Evolutionary conservation across 64 coral and sea anemone genomes (phyloP).

Genomic region (Astreopora myriophthalma): DNA sequence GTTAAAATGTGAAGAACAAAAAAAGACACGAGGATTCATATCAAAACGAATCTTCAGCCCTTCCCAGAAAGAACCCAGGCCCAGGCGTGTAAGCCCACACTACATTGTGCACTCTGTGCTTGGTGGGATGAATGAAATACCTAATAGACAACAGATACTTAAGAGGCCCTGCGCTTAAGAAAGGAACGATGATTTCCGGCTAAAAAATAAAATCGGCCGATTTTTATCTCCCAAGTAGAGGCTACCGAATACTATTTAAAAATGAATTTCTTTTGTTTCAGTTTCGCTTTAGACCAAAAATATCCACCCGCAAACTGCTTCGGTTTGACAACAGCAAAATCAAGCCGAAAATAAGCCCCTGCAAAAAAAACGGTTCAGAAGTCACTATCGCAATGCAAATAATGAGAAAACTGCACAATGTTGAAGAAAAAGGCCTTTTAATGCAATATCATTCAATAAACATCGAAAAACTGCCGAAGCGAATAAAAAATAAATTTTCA

Average conservation of each 20-base stretch:
- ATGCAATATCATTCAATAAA: background rate
- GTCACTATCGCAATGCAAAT: background rate
- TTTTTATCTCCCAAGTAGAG: too few species aligned
- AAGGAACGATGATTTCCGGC: background rate
- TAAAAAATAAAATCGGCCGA: background rate
- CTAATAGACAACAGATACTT: too few species aligned
- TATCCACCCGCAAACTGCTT: background rate
- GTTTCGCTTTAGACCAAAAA: too few species aligned
- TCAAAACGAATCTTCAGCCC: too few species aligned
- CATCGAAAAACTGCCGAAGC: background rate
- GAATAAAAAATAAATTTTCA: conserved; percentile 23
- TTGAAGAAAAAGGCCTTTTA: background rate
- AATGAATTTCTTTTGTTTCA: too few species aligned
- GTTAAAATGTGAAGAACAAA: too few species aligned
- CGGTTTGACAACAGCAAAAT: background rate
- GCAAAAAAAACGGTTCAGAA: background rate
- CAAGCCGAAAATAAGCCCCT: background rate
- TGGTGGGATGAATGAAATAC: too few species aligned
- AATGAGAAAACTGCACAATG: background rate
- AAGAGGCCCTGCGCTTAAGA: background rate
- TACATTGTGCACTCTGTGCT: too few species aligned
- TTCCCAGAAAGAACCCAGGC: too few species aligned
- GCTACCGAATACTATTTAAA: too few species aligned
- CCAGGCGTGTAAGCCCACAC: too few species aligned
- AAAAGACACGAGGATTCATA: too few species aligned